These are phyloP conservation scores for Lordiphosa fenestrarum DNA, from an alignment of 2,888 invertebrate genomes.

Conservation along the genomic window DNA sequence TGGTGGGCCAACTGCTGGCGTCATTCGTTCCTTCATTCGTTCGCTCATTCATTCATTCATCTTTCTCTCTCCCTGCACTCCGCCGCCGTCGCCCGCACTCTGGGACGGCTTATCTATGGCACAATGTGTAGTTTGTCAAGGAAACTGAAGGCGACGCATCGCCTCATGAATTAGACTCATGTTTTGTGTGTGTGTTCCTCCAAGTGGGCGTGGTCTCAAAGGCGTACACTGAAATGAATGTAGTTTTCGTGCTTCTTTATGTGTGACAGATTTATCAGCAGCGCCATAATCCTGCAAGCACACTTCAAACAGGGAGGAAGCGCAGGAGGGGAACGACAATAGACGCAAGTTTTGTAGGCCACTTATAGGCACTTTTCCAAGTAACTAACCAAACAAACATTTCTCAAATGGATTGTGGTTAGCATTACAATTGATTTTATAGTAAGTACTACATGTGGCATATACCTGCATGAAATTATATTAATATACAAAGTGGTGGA, in stretches of 20 bases:
- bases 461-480: no score
- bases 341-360: conserved; percentile 11
- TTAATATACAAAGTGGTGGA: no score
- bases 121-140: conserved; percentile 42
- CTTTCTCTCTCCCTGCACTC: conserved; percentile 12
- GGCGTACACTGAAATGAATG: conserved; percentile 13
- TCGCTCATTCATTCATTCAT: conserved; percentile 34
- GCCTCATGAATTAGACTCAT: conserved; percentile 45
- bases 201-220: conserved; percentile 23
- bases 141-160: conserved; percentile 27
- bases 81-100: conserved; percentile 3
- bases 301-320: background rate
- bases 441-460: no score
- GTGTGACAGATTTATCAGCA: conserved; percentile 51
- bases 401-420: no score
- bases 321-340: background rate
- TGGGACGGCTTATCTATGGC: conserved; percentile 34
- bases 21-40: conserved; percentile 18
- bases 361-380: conserved; percentile 34
- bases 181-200: conserved; percentile 9
- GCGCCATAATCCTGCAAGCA: conserved; percentile 42
- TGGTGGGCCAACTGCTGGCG: conserved; percentile 1
- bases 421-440: no score
- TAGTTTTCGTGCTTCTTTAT: conserved; percentile 37
- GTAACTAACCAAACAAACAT: no score